Evolutionary conservation across 2,888 invertebrate species (phyloP).

Genomic region (Pocota personata): DNA sequence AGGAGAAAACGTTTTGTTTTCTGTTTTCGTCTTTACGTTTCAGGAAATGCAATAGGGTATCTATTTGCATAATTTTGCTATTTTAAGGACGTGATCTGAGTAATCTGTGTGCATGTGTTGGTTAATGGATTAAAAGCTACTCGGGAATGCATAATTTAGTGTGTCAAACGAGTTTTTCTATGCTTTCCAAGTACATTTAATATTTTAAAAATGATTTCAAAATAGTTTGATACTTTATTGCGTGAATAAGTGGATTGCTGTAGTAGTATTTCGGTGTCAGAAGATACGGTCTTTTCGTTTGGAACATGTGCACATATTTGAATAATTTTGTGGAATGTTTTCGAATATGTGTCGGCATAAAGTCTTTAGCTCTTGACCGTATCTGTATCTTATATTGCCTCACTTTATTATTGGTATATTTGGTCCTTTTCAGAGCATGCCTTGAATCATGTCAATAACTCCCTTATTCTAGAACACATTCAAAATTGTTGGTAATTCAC

Average conservation of each 20-base stretch:
- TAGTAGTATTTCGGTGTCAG: no score
- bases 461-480: no score
- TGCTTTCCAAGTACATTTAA: neutral
- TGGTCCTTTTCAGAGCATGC: no score
- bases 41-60: conserved; percentile 21
- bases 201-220: neutral
- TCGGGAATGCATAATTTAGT: neutral
- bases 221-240: neutral
- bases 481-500: no score
- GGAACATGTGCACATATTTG: no score
- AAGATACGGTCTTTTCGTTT: no score
- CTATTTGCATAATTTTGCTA: conserved; percentile 31
- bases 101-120: neutral
- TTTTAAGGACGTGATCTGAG: conserved; percentile 40
- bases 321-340: no score
- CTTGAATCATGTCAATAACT: no score
- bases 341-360: no score
- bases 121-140: conserved; percentile 13
- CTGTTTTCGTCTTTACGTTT: neutral
- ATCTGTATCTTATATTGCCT: no score
- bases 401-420: no score
- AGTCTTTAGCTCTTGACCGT: no score
- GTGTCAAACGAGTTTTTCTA: neutral
- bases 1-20: conserved; percentile 10
- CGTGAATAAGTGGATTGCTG: neutral